Evolutionary conservation across 2,113 vertebrate genomes (phyloP).

Genomic region (Dasyurus viverrinus): DNA sequence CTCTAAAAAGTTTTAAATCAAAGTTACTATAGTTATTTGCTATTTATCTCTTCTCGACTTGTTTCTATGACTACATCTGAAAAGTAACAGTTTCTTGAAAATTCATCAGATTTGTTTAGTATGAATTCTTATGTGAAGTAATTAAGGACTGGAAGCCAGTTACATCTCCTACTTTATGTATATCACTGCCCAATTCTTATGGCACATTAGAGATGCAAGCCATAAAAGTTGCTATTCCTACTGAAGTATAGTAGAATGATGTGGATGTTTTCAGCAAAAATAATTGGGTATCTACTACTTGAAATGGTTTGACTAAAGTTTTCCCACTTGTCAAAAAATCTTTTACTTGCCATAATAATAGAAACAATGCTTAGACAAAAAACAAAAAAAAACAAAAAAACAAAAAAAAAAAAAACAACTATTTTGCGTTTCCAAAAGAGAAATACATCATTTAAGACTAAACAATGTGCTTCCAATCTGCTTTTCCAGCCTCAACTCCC

Average conservation of each 20-base stretch:
- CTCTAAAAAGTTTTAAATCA: slow-evolving; percentile 48
- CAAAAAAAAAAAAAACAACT: too few relatives aligned
- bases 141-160: slow-evolving; percentile 17
- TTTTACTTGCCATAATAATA: too few relatives aligned
- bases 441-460: too few relatives aligned
- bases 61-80: slow-evolving; percentile 24
- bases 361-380: too few relatives aligned
- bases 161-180: slow-evolving; percentile 23
- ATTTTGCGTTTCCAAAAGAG: too few relatives aligned
- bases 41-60: slow-evolving; percentile 8
- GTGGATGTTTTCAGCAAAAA: slow-evolving; percentile 3
- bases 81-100: neutral
- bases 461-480: too few relatives aligned
- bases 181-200: slow-evolving; percentile 19
- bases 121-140: slow-evolving; percentile 19
- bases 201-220: neutral
- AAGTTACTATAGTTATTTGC: neutral
- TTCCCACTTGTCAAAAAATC: too few relatives aligned
- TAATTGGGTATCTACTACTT: slow-evolving; percentile 14
- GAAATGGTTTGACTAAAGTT: too few relatives aligned
- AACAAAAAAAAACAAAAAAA: too few relatives aligned
- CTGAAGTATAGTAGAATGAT: slow-evolving; percentile 7
- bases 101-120: neutral
- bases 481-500: too few relatives aligned
- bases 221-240: neutral